These are phyloP conservation scores for Aphaenogaster rudis DNA, from an alignment of 1,140 invertebrate genomes.

Conservation along the genomic window DNA sequence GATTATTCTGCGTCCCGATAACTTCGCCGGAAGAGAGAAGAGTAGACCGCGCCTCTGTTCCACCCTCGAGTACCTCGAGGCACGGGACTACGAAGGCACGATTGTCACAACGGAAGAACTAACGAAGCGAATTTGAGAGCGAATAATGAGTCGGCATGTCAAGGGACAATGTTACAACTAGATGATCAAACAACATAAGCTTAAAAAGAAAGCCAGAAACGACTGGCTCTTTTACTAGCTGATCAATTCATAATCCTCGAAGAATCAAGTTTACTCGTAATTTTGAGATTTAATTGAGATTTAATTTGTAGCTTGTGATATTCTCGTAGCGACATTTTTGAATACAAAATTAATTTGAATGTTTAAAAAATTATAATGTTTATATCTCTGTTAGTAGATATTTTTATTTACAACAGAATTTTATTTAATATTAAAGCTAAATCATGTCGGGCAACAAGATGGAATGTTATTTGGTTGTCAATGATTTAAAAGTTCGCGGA, in stretches of 20 bases:
- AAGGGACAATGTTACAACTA: background rate
- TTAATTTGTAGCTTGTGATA: background rate
- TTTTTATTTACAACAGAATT: slow-evolving; percentile 20
- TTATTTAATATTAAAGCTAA: slow-evolving; percentile 12
- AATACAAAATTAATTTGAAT: background rate
- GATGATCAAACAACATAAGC: slow-evolving; percentile 2
- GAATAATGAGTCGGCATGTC: slow-evolving; percentile 15
- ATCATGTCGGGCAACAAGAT: slow-evolving; percentile 19
- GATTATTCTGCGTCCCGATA: slow-evolving; percentile 43
- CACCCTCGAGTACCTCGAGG: background rate
- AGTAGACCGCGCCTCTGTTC: slow-evolving; percentile 9
- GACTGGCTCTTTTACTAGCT: background rate
- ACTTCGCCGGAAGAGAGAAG: slow-evolving; percentile 3
- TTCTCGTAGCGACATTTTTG: background rate
- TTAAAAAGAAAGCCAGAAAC: background rate
- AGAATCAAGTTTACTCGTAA: background rate
- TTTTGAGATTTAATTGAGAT: background rate
- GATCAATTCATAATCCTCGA: background rate
- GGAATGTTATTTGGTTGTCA: background rate
- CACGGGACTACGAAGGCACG: background rate
- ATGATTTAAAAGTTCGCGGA: slow-evolving; percentile 26
- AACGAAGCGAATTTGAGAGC: slow-evolving; percentile 25
- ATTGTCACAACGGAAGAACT: slow-evolving; percentile 14
- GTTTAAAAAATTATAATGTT: slow-evolving; percentile 1
- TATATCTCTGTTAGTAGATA: background rate